A percentile compares a stretch with the other conserved stretches of the same genome.
These are phyloP conservation scores for Notospermus geniculatus DNA, from an alignment of 1,140 invertebrate genomes.

Conservation along the genomic window DNA sequence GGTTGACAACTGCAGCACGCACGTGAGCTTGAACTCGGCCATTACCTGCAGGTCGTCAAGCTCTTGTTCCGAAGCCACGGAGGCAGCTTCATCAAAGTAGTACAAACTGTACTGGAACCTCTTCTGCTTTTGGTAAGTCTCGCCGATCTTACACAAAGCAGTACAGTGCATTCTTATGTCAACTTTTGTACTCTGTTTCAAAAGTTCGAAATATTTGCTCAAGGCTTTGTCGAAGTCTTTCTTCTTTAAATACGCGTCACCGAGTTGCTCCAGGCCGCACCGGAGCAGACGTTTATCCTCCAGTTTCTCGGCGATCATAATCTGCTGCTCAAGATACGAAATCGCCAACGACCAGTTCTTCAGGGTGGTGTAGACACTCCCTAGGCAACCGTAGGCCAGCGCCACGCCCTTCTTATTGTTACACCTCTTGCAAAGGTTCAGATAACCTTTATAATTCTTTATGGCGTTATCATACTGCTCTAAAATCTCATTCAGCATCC, in stretches of 20 bases:
- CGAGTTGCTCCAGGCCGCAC: constrained; percentile 43
- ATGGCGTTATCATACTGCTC: constrained; percentile 42
- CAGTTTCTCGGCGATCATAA: constrained; percentile 35
- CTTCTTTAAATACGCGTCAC: constrained; percentile 42
- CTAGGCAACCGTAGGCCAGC: constrained; percentile 49
- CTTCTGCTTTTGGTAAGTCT: constrained; percentile 32
- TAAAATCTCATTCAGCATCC: constrained; percentile 46
- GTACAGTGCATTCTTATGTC: constrained; percentile 32
- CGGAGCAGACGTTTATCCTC: constrained; percentile 33
- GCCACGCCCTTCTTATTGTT: constrained; percentile 38
- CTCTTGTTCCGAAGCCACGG: constrained; percentile 35
- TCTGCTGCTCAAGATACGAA: constrained; percentile 46
- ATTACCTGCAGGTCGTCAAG: constrained; percentile 36
- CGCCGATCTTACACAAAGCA: constrained; percentile 42
- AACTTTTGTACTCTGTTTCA: constrained; percentile 23
- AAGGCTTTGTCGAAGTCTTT: constrained; percentile 38
- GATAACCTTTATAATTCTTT: constrained; percentile 38
- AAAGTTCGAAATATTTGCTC: constrained; percentile 30
- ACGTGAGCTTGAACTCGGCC: constrained; percentile 42
- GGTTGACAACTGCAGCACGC: constrained; percentile 41
- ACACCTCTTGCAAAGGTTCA: constrained; percentile 32
- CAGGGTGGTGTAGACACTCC: constrained; percentile 41
- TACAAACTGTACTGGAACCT: constrained; percentile 40
- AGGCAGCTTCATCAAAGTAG: constrained; percentile 38
- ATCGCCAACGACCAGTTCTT: constrained; percentile 38